A percentile compares a stretch with the other conserved stretches of the same genome.
phyloP scores from a whole-genome alignment of 2,113 vertebrate species.

The Cyprinodon variegatus region DNA sequence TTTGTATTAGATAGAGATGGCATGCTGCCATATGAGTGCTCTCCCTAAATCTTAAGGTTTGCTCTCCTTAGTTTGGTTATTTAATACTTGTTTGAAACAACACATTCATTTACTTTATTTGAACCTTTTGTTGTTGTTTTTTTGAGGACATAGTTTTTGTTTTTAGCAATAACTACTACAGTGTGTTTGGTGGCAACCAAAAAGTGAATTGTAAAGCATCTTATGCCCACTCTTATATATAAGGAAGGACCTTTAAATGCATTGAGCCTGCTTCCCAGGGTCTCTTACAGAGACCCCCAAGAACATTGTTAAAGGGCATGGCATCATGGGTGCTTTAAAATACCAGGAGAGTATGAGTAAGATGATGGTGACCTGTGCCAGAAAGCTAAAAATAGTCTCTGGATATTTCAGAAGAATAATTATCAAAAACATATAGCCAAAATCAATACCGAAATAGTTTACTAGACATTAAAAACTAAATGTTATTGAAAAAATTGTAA shows the following conservation, averaged over 20 bases:
- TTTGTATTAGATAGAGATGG: too few relatives aligned
- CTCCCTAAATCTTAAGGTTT: too few relatives aligned
- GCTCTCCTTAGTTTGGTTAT: too few relatives aligned
- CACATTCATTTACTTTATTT: too few relatives aligned
- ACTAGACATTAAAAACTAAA: not conserved
- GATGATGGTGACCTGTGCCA: not conserved
- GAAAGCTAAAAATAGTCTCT: not conserved
- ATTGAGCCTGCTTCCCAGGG: not conserved
- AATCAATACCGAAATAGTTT: not conserved
- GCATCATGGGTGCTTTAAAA: not conserved
- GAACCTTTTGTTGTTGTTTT: not conserved
- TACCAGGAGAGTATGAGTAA: not conserved
- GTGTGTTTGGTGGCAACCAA: not conserved
- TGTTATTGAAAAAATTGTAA: not conserved
- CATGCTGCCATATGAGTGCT: too few relatives aligned
- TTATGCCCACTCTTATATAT: not conserved
- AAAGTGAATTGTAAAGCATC: not conserved
- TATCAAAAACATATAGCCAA: not conserved
- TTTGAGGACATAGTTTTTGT: not conserved
- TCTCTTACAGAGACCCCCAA: too few relatives aligned
- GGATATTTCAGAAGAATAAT: not conserved
- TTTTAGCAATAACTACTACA: not conserved
- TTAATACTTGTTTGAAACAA: too few relatives aligned
- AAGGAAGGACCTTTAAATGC: not conserved
- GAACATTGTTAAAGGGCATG: not conserved